Evolutionary conservation across 2,797 vertebrate species (phyloP).

Genomic region (Apogon talboti): DNA sequence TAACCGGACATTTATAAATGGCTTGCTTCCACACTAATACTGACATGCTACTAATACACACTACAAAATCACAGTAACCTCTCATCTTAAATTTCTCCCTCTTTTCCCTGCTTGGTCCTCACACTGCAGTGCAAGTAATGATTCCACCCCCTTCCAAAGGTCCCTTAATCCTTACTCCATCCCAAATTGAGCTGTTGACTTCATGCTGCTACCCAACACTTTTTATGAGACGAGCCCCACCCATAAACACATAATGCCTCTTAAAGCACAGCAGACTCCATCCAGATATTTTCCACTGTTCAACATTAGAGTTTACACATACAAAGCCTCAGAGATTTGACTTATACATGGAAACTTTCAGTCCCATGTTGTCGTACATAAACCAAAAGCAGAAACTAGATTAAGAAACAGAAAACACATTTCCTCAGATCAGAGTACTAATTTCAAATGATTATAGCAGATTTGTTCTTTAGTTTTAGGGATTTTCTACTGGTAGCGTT

Average conservation of each 20-base stretch:
- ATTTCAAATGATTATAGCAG: neutral
- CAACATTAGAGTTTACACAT: neutral
- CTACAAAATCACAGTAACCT: too few relatives aligned
- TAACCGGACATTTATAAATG: too few relatives aligned
- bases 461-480: neutral
- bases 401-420: neutral
- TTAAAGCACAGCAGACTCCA: neutral
- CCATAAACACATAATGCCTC: slow-evolving; percentile 16
- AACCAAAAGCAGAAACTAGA: neutral
- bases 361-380: neutral
- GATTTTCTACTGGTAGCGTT: neutral
- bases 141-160: neutral
- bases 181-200: neutral
- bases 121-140: too few relatives aligned
- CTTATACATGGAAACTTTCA: neutral
- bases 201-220: neutral
- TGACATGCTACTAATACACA: too few relatives aligned
- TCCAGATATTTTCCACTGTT: slow-evolving; percentile 8
- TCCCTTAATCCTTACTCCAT: slow-evolving; percentile 4
- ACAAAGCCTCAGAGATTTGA: slow-evolving; percentile 5
- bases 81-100: too few relatives aligned
- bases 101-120: too few relatives aligned
- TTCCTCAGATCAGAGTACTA: neutral
- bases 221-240: slow-evolving; percentile 20
- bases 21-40: too few relatives aligned